Evolutionary conservation across 2,113 vertebrate species (phyloP).

Genomic region (Ancistrus triradiatus): DNA sequence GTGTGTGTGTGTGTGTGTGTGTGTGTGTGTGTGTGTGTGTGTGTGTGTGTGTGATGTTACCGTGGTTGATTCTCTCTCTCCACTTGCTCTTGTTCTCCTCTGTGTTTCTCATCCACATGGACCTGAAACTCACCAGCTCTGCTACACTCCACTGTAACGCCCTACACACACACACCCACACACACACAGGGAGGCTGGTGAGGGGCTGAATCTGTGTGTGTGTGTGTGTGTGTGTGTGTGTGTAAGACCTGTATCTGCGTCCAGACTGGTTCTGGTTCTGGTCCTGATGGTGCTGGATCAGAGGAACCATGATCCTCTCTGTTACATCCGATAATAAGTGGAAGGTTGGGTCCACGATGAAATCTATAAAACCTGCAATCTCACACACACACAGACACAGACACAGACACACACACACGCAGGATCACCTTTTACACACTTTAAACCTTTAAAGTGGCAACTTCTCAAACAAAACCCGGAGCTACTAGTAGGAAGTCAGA

Average conservation of each 20-base stretch:
- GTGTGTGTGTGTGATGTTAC: constrained; percentile 49
- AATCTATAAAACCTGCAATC: constrained; percentile 88
- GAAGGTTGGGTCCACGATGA: constrained; percentile 93
- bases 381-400: not conserved
- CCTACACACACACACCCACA: constrained; percentile 46
- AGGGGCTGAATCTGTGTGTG: constrained; percentile 7
- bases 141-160: constrained; percentile 80
- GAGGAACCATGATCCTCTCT: constrained; percentile 84
- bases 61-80: constrained; percentile 83
- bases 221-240: constrained; percentile 1
- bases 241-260: constrained; percentile 63
- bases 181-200: not conserved
- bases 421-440: not conserved
- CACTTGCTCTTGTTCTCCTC: constrained; percentile 94
- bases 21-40: not conserved
- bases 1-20: not conserved
- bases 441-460: too few relatives aligned
- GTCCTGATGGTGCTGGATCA: constrained; percentile 76
- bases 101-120: constrained; percentile 83
- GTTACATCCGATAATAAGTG: constrained; percentile 88
- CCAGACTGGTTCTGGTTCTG: constrained; percentile 63
- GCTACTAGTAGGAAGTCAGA: too few relatives aligned
- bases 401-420: not conserved
- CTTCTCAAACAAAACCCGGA: too few relatives aligned
- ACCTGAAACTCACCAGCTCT: constrained; percentile 82